phyloP scores from a whole-genome alignment of 2,888 invertebrate genomes.

The Apodemia hepburni region DNA sequence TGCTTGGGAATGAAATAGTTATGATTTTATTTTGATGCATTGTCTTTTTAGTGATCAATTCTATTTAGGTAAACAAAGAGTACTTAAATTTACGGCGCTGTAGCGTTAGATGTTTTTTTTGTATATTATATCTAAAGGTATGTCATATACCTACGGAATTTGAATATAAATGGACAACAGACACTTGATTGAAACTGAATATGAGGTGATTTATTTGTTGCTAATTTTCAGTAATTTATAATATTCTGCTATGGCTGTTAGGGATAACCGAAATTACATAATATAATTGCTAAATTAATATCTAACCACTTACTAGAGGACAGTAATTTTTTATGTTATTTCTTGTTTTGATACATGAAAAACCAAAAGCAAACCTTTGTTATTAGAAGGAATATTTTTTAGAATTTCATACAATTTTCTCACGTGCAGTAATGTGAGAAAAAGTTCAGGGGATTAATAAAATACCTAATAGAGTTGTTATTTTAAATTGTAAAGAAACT shows the following conservation, averaged over 20 bases:
- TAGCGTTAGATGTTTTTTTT: neutral
- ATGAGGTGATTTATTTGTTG: conserved; percentile 44
- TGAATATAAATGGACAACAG: conserved; percentile 46
- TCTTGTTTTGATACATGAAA: too few relatives aligned
- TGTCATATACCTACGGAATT: neutral
- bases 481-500: too few relatives aligned
- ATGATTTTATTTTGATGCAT: conserved; percentile 33
- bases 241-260: neutral
- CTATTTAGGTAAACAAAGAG: conserved; percentile 28
- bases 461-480: too few relatives aligned
- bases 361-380: too few relatives aligned
- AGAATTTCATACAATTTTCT: too few relatives aligned
- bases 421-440: too few relatives aligned
- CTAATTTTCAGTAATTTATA: neutral
- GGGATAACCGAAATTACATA: neutral
- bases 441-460: too few relatives aligned
- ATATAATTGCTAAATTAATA: neutral
- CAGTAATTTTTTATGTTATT: too few relatives aligned
- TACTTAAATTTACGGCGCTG: conserved; percentile 14
- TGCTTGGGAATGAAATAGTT: conserved; percentile 42
- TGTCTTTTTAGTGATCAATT: conserved; percentile 24
- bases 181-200: conserved; percentile 54
- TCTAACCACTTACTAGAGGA: too few relatives aligned
- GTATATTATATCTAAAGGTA: conserved; percentile 3
- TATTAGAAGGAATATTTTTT: too few relatives aligned